A percentile compares a stretch with the other conserved stretches of the same genome.
phyloP scores from a whole-genome alignment of 2,797 vertebrate genomes.

The Tiaroga cobitis region DNA sequence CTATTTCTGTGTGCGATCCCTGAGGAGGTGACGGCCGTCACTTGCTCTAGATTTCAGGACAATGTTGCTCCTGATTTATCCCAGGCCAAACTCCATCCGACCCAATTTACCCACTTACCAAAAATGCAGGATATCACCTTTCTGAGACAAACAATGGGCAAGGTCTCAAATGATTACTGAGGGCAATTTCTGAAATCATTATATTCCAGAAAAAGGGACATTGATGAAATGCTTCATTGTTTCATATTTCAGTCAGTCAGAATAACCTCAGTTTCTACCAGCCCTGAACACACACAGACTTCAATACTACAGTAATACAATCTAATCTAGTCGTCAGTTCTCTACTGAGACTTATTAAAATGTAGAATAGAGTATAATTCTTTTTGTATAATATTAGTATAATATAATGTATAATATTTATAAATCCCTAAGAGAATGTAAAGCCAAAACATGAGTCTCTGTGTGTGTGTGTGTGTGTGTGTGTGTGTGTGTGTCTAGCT shows the following conservation, averaged over 20 bases:
- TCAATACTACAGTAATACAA: constrained; percentile 25
- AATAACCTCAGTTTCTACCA: background rate
- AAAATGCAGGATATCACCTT: constrained; percentile 37
- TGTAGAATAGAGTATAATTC: background rate
- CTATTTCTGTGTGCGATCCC: background rate
- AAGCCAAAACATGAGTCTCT: background rate
- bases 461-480: background rate
- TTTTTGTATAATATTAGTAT: no score
- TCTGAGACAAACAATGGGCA: constrained; percentile 33
- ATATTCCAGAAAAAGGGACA: background rate
- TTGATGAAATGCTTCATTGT: background rate
- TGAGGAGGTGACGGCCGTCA: background rate
- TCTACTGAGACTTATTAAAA: constrained; percentile 27
- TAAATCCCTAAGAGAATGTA: constrained; percentile 1
- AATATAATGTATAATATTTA: no score
- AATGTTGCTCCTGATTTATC: constrained; percentile 51
- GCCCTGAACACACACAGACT: background rate
- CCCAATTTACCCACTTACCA: constrained; percentile 53
- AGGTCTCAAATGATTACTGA: constrained; percentile 13
- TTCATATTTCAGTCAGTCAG: constrained; percentile 9
- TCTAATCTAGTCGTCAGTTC: constrained; percentile 22
- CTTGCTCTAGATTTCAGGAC: constrained; percentile 57
- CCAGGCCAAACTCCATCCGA: constrained; percentile 45
- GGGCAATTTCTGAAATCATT: constrained; percentile 6
- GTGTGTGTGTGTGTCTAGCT: background rate